These are phyloP conservation scores for Calephelis perditalis DNA, from an alignment of 2,888 invertebrate species.

Conservation along the genomic window DNA sequence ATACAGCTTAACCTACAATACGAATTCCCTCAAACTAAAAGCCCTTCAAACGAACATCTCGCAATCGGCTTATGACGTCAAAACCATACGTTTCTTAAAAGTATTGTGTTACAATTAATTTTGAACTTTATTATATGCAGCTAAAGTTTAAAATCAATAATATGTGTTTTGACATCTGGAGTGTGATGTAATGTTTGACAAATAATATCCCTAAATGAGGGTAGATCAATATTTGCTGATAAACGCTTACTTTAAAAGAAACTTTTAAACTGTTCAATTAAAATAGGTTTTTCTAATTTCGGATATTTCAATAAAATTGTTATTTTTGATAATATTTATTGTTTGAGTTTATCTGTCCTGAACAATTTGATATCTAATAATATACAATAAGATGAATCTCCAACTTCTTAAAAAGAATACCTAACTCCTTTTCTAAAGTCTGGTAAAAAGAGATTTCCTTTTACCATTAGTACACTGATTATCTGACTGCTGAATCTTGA, in stretches of 20 bases:
- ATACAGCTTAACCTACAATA: constrained; percentile 16
- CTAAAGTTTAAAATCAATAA: constrained; percentile 14
- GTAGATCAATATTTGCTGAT: constrained; percentile 28
- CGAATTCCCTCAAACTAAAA: constrained; percentile 15
- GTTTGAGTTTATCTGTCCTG: no score
- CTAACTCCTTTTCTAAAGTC: no score
- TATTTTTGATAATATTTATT: no score
- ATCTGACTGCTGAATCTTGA: no score
- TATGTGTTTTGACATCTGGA: constrained; percentile 42
- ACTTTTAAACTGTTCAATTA: constrained; percentile 16
- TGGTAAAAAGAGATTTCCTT: no score
- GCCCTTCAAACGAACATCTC: constrained; percentile 34
- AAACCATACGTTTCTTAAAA: constrained; percentile 48
- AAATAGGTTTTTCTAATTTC: constrained; percentile 6
- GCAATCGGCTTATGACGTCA: constrained; percentile 58
- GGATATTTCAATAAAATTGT: no score
- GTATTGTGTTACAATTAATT: constrained; percentile 4
- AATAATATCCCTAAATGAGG: constrained; percentile 42
- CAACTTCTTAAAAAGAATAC: no score
- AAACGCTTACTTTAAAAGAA: constrained; percentile 16
- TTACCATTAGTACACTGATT: no score
- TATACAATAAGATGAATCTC: no score
- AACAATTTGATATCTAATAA: no score
- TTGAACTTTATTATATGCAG: constrained; percentile 1
- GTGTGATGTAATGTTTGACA: constrained; percentile 57